Evolutionary conservation across 2,797 vertebrate genomes (phyloP), one percentile per base, ranked within the genome.

Genomic region (Myotis findleyi): DNA sequence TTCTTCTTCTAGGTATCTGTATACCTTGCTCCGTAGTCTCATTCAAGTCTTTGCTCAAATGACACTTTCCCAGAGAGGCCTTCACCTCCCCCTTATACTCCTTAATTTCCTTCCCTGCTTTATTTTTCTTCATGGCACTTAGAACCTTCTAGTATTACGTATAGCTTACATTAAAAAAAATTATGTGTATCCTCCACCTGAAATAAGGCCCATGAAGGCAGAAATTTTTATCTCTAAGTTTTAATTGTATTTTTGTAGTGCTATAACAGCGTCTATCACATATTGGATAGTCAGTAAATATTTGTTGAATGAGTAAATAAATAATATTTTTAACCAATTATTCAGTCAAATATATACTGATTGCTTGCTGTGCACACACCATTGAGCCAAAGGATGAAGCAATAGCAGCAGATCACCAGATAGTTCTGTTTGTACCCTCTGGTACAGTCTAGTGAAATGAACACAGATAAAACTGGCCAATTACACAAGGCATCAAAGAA

Each of bases 281-380:
- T 59, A 59, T 3, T 73, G n/a, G n/a, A 6, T 87, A 73, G 73
- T 90, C 41, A 76, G 5, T 47, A 53, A 92, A 23, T 57, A 59
- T 38, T 80, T 92, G 23, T 20, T 80, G 76, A 95, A 51, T 89
- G 73, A 68, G 33, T 71, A 8, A 95, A 69, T 72, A 73, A 23
- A 82, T 77, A 85, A 57, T 86, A 69, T 73, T 33, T 69, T 83
- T 84, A 73, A 47, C 57, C 53, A 49, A 0, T 64, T 86, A 44
- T 51, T 89, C 75, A 47, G 1, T 88, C 53, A 81, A 53, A 59
- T 77, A 41, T 16, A 30, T 44, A 33, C 55, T 81, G 6, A 53
- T 57, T 76, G 13, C 36, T 59, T 57, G 3, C 30, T 62, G 17
- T 91, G 79, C 23, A 41, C 27, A n/a, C 30, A 47, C 30, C 4